Evolutionary conservation across 1,140 invertebrate species (phyloP), one percentile per base, ranked within the genome.

Genomic region (Harlomillsia oculata): DNA sequence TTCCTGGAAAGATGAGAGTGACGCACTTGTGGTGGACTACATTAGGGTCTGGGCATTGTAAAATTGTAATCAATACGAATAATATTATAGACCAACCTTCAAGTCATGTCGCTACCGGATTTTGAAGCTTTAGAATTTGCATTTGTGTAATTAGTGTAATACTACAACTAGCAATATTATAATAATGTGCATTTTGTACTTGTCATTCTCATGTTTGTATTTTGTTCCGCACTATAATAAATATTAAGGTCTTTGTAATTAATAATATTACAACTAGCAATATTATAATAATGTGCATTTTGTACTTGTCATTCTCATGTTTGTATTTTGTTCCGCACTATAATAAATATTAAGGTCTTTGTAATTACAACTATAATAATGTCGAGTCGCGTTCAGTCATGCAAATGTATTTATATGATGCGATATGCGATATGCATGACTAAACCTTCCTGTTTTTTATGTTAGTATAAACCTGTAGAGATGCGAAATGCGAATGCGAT

Each of bases 11-110:
- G 66, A 67, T 5, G 70, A 75, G 34, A 73, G 71, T 26, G 69
- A 75, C 2, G 71, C 76, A 29, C 67, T 85, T 25, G 64, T 78
- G 55, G 72, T 85, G 0, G 80, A 84, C 65, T 80, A 79, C 65
- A 70, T 83, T 0, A 72, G 70, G 69, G 75, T 82, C 2, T 76
- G 69, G 60, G 55, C 55, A 4, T 36, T 54, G 28, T 54, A 36
- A 48, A 29, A 16, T 26, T 40, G n/a, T 30, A 36, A 18, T 21
- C 14, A 20, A 16, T 26, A 5, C 13, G 21, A 29, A 26, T 18
- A 46, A 26, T 28, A 45, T 28, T 28, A 6, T 20, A 44, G 2
- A 44, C 2, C 25, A 18, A 41, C 9, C 1, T 41, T 11, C 20
- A 41, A 23, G 53, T 5, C 16, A 20, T 41, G 18, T 23, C 1